Evolutionary conservation across 1,140 invertebrate species (phyloP).

Genomic region (Zaprionus nigranus): DNA sequence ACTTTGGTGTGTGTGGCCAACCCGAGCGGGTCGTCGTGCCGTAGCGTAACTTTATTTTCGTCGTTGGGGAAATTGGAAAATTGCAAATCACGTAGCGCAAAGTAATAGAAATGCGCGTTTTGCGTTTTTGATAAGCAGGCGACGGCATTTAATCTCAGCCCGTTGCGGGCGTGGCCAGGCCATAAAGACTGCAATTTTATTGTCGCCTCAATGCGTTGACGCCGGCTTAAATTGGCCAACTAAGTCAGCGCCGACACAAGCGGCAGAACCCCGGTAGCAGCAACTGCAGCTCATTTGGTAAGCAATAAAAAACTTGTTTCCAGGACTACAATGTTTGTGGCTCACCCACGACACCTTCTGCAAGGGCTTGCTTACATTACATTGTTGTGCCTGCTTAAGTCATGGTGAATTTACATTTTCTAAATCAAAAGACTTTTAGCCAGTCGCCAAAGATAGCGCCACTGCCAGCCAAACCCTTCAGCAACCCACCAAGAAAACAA

Average conservation of each 20-base stretch:
- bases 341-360: constrained; percentile 22
- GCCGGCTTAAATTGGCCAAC: constrained; percentile 52
- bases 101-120: constrained; percentile 75
- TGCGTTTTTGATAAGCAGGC: constrained; percentile 59
- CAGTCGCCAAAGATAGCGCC: constrained; percentile 22
- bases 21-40: constrained; percentile 45
- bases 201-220: constrained; percentile 37
- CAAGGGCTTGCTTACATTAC: constrained; percentile 56
- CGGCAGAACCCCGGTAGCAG: background rate
- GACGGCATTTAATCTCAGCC: constrained; percentile 58
- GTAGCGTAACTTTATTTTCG: constrained; percentile 64
- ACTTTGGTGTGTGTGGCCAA: constrained; percentile 43
- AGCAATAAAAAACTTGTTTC: constrained; percentile 79
- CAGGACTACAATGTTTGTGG: constrained; percentile 62
- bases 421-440: constrained; percentile 75
- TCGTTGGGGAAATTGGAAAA: constrained; percentile 70
- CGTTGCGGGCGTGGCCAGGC: constrained; percentile 7
- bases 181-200: constrained; percentile 77
- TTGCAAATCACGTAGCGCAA: constrained; percentile 76
- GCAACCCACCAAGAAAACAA: background rate
- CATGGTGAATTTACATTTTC: constrained; percentile 71
- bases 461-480: background rate
- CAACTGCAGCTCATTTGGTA: constrained; percentile 69
- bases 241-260: constrained; percentile 36
- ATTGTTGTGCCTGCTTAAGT: constrained; percentile 62